Percentiles rank a stretch among this genome's conserved stretches.
These are phyloP conservation scores for Zophobas atratus DNA, from an alignment of 1,140 invertebrate species.

Conservation along the genomic window DNA sequence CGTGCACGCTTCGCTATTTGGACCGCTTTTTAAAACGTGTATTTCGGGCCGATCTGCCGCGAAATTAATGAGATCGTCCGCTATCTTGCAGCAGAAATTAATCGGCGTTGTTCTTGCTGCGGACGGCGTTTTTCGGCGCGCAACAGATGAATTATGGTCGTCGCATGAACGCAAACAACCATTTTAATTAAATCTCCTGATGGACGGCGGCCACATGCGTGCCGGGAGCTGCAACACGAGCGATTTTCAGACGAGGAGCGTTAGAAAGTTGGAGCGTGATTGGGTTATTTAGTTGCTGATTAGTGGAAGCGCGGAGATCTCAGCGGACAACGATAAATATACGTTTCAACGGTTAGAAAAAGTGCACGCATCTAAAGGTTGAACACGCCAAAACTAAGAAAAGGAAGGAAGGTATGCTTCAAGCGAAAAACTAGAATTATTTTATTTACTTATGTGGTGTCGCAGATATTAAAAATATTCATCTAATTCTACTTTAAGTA, in stretches of 20 bases:
- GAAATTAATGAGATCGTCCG: slow-evolving; percentile 6
- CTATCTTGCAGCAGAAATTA: background rate
- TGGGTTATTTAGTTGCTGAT: too few relatives aligned
- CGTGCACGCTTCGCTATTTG: background rate
- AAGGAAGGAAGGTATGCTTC: too few relatives aligned
- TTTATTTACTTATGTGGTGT: too few relatives aligned
- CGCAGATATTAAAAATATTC: too few relatives aligned
- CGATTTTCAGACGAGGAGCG: too few relatives aligned
- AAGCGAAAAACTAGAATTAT: too few relatives aligned
- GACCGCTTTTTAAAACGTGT: slow-evolving; percentile 24
- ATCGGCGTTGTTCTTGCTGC: background rate
- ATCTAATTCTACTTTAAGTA: too few relatives aligned
- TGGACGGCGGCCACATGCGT: slow-evolving; percentile 7
- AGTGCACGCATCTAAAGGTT: too few relatives aligned
- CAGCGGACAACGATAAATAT: too few relatives aligned
- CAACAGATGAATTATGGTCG: background rate
- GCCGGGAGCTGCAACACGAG: too few relatives aligned
- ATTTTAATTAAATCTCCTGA: slow-evolving; percentile 10
- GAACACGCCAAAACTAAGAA: too few relatives aligned
- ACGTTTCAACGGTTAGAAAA: too few relatives aligned
- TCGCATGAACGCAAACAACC: background rate
- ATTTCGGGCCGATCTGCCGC: background rate
- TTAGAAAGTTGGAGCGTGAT: background rate
- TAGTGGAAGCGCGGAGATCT: background rate
- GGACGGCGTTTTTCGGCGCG: slow-evolving; percentile 2